Evolutionary conservation across 1,140 invertebrate genomes (phyloP).

Genomic region (Procambarus clarkii): DNA sequence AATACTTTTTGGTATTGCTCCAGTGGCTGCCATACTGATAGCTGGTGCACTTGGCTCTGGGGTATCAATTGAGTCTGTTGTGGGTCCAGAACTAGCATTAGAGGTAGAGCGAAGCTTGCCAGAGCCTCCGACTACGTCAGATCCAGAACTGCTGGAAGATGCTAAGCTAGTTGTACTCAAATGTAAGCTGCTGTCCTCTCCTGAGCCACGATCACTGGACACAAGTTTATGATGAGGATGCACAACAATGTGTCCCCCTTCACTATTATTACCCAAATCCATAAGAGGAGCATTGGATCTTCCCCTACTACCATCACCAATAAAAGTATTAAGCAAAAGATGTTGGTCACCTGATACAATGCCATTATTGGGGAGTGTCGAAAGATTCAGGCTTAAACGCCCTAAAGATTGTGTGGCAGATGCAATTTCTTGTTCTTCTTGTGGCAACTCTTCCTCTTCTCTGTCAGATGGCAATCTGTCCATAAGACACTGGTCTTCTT

Average conservation of each 20-base stretch:
- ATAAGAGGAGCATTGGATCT: conserved; percentile 33
- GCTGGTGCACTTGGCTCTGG: conserved; percentile 25
- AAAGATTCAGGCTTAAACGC: conserved; percentile 62
- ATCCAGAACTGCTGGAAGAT: conserved; percentile 77
- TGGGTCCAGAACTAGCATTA: conserved; percentile 54
- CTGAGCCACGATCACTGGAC: conserved; percentile 61
- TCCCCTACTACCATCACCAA: conserved; percentile 40
- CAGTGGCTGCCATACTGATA: conserved; percentile 78
- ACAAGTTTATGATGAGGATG: conserved; percentile 56
- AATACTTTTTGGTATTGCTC: conserved; percentile 93
- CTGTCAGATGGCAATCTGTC: conserved; percentile 48
- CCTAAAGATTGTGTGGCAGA: conserved; percentile 64
- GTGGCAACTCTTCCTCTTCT: conserved; percentile 44
- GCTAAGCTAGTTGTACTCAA: conserved; percentile 78
- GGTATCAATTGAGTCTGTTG: conserved; percentile 35
- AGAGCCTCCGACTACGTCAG: conserved; percentile 59
- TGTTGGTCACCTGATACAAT: conserved; percentile 58
- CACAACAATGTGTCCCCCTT: conserved; percentile 37
- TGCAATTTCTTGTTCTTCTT: conserved; percentile 53
- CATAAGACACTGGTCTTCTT: conserved; percentile 44
- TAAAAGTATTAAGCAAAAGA: conserved; percentile 58
- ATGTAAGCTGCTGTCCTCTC: conserved; percentile 73
- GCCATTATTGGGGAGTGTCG: conserved; percentile 63
- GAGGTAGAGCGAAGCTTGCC: conserved; percentile 52
- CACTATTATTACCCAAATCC: conserved; percentile 38